Evolutionary conservation across 2,113 vertebrate species (phyloP), one percentile per base, ranked within the genome.

Genomic region (Promerops cafer): DNA sequence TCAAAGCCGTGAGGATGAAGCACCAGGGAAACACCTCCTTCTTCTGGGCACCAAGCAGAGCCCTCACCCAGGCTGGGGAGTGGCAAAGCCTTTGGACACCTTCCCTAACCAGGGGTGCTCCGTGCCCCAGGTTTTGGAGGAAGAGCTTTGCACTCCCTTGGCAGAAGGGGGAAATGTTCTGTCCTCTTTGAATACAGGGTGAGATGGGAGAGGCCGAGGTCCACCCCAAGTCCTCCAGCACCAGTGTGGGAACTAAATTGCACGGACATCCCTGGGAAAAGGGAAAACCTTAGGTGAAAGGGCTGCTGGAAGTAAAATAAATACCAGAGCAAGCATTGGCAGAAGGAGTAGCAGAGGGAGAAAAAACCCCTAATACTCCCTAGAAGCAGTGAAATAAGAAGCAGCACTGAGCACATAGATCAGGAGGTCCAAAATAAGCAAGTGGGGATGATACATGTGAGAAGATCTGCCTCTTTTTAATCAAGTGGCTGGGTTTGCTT

Each of bases 31-130:
- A 66, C 17, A 7, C 30, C 16, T 70, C 33, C 28, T 69, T 63
- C 24, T 68, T 23, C 33, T 44, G 50, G 9, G 31, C 19, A 13
- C 5, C 1, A 8, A 33, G 39, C 1, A 0, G 30, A 35, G 17
- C 28, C n/a, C 45, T 70, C 40, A 22, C 13, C 13, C 1, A 1
- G 27, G 12, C 42, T 1, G 1, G 13, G 37, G 24, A 17, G 6
- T 52, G 42, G 54, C 45, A 87, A 84, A 77, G 22, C 8, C 40
- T 84, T 20, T 16, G 21, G 26, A 12, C 11, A 65, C 4, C 18
- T 30, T 42, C 24, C 21, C 27, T 20, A 26, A 31, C 6, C 30
- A 39, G 44, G 6, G 4, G 16, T 54, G 21, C 60, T 71, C 35
- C 7, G 17, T 37, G 45, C 23, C 52, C 16, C 20, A 10, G 19